A percentile compares a stretch with the other conserved stretches of the same genome.
Conservation (phyloP, 2,113 vertebrate species). For the Lophochroa leadbeateri region DNA sequence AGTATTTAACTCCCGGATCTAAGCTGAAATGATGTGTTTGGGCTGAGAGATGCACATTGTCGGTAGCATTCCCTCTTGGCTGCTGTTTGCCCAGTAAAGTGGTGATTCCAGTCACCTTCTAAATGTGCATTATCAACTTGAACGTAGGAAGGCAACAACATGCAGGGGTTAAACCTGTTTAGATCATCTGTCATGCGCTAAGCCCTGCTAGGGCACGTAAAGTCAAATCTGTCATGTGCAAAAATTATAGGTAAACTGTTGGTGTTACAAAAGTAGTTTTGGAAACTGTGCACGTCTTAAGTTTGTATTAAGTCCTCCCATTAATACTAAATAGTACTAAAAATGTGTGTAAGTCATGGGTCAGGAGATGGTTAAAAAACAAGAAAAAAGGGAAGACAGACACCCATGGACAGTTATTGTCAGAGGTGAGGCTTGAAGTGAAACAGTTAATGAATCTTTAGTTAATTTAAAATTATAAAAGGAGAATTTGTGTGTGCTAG, state of each 20-base stretch:
- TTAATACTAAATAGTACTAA: not conserved
- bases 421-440: not conserved
- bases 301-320: not conserved
- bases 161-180: not conserved
- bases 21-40: not conserved
- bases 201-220: not conserved
- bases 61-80: not conserved
- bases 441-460: not conserved
- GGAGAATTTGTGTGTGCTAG: fast-evolving
- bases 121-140: fast-evolving
- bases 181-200: fast-evolving
- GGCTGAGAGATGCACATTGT: not conserved
- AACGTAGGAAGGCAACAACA: fast-evolving
- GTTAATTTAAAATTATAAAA: not conserved
- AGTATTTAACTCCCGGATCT: not conserved
- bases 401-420: not conserved
- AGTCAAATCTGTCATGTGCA: not conserved
- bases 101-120: not conserved
- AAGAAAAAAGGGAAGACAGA: fast-evolving
- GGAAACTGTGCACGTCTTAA: fast-evolving
- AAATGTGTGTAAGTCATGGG: not conserved
- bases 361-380: not conserved
- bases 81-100: not conserved
- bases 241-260: too few relatives aligned
- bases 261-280: not conserved